phyloP scores from a whole-genome alignment of 2,888 invertebrate genomes.

The Lamellibrachia satsuma region DNA sequence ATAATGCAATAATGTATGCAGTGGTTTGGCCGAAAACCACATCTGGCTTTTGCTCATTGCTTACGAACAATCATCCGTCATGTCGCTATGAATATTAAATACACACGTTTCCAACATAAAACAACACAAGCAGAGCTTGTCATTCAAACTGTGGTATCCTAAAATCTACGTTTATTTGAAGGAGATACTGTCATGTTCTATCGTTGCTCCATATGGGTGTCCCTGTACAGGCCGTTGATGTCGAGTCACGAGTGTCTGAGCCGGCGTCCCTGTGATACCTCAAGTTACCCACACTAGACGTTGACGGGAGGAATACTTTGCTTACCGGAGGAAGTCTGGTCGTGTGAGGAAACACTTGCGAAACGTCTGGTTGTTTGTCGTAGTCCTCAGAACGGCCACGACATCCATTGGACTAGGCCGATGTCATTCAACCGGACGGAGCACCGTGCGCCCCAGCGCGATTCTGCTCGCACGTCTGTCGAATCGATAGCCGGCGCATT shows the following conservation, averaged over 20 bases:
- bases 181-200: not conserved
- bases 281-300: not conserved
- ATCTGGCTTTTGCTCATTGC: not conserved
- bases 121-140: not conserved
- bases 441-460: not conserved
- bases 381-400: not conserved
- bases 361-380: not conserved
- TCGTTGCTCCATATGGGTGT: not conserved
- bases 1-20: constrained; percentile 3
- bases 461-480: not conserved
- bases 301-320: not conserved
- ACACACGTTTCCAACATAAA: not conserved
- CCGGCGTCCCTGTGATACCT: not conserved
- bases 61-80: not conserved
- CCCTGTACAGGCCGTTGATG: not conserved
- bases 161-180: not conserved
- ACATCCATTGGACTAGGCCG: not conserved
- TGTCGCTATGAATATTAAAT: not conserved
- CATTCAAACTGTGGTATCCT: not conserved
- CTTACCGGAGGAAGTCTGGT: constrained; percentile 7
- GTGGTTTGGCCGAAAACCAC: not conserved
- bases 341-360: not conserved
- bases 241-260: not conserved
- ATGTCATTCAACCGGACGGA: not conserved
- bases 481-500: constrained; percentile 11